Percentiles rank a stretch among this genome's conserved stretches.
Conservation (phyloP, 1,140 invertebrate species). For the Pseudoatta argentina region DNA sequence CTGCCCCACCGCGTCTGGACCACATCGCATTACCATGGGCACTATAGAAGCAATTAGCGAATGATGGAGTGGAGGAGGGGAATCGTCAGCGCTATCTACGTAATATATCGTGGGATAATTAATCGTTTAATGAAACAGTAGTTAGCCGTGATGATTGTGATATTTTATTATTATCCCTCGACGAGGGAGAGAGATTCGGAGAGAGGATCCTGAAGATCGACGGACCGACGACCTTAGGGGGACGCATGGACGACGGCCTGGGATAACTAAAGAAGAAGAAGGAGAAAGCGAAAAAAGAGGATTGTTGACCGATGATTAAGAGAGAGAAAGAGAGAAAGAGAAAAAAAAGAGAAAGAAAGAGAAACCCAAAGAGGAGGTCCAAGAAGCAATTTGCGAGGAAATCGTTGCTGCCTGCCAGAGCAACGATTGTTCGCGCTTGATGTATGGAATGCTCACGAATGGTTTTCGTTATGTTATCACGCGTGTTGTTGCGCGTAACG, state of each 20-base stretch:
- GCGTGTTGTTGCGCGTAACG: constrained; percentile 57
- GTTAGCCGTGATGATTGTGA: constrained; percentile 84
- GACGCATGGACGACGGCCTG: constrained; percentile 24
- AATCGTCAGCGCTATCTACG: constrained; percentile 78
- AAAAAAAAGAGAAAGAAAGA: constrained; percentile 14
- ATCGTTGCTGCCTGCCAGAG: constrained; percentile 70
- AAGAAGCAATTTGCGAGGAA: constrained; percentile 80
- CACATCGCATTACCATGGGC: constrained; percentile 65
- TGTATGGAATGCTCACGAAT: constrained; percentile 67
- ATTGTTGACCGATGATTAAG: constrained; percentile 37
- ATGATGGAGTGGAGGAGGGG: constrained; percentile 27
- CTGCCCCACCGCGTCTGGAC: constrained; percentile 48
- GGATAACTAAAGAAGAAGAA: constrained; percentile 34
- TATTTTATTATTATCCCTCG: constrained; percentile 82
- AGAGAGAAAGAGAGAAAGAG: constrained; percentile 14
- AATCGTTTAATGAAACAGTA: constrained; percentile 85
- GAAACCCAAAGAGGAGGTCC: constrained; percentile 40
- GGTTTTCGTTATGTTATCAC: constrained; percentile 70
- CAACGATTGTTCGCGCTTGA: constrained; percentile 72
- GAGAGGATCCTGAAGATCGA: constrained; percentile 48
- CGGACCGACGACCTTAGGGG: constrained; percentile 49
- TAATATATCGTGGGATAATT: constrained; percentile 84
- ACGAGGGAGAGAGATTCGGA: constrained; percentile 25
- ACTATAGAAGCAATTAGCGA: constrained; percentile 58
- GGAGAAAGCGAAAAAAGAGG: constrained; percentile 54